phyloP scores from a whole-genome alignment of 1,140 invertebrate species.

The Scaptodrosophila lebanonensis region DNA sequence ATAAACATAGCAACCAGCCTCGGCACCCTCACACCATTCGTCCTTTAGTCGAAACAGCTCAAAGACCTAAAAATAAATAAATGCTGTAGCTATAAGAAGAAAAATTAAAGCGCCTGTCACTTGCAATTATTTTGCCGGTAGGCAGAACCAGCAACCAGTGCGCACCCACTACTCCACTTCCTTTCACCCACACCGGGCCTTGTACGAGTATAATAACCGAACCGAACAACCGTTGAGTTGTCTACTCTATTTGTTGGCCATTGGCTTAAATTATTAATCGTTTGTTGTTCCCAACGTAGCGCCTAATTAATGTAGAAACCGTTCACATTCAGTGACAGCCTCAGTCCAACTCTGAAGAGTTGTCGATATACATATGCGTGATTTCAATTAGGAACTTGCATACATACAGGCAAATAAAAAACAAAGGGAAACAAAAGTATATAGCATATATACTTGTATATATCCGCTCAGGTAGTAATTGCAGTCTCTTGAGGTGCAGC shows the following conservation, averaged over 20 bases:
- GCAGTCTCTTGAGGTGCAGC: no score
- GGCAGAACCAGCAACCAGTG: conserved; percentile 22
- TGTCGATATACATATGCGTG: background rate
- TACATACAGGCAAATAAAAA: no score
- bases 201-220: conserved; percentile 37
- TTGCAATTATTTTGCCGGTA: conserved; percentile 62
- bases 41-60: background rate
- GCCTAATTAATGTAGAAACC: conserved; percentile 41
- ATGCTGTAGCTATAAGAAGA: conserved; percentile 60
- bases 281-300: conserved; percentile 19
- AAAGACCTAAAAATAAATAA: conserved; percentile 42
- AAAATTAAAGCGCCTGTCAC: conserved; percentile 72
- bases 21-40: background rate
- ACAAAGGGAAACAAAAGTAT: no score
- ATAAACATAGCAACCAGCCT: conserved; percentile 57
- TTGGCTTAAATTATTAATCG: conserved; percentile 53
- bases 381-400: no score
- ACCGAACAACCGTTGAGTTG: conserved; percentile 40
- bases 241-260: conserved; percentile 20
- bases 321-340: conserved; percentile 1
- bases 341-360: conserved; percentile 2
- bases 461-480: no score
- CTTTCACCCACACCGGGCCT: background rate
- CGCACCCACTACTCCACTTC: conserved; percentile 32
- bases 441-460: no score